Base-by-base conservation (phyloP, 2,113 vertebrate genomes). In the Ophiodon elongatus region DNA sequence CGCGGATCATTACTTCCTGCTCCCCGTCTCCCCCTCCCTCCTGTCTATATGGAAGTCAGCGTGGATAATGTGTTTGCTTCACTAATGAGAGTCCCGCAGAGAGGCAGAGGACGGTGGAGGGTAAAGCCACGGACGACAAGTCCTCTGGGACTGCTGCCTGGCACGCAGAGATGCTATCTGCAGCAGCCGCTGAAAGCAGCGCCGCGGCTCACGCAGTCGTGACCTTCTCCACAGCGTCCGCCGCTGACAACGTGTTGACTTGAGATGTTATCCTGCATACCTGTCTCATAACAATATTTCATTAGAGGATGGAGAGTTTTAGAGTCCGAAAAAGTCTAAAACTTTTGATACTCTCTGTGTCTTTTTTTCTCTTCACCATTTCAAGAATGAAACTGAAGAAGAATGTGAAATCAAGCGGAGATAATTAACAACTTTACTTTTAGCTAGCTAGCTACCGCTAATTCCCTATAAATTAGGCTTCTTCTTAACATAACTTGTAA, bases 1-100 rank as follows among this genome's bases (percentile, higher is more conserved):
- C 77, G 85, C 6, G 83, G 92, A 93, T 96, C 90, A 94, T 94
- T 95, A 93, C 91, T 87, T 88, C 74, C 79, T 65, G 83, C 79
- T 83, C 85, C 88, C 79, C 76, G 43, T 88, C 86, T 80, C 74
- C 79, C 86, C 76, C 85, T 74, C 73, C 76, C 76, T 73, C 43
- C 63, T 64, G 80, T 83, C 85, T 81, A 50, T 78, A 56, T 62
- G 71, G 76, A 82, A 76, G 80, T 63, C 73, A 17, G 68, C 0
- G 41, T 76, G 85, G 80, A 83, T 81, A 80, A 89, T 85, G 85
- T 86, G 87, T 88, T 90, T 84, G 84, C 85, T 75, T 84, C 79
- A 27, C 80, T 91, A 87, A 93, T 93, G 92, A 93, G 76, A 85
- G 78, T 78, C 93, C 83, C 9, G 63, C 81, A 60, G 75, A 83